Base-by-base conservation (phyloP, 2,113 vertebrate genomes). In the Chloroceryle aenea region DNA sequence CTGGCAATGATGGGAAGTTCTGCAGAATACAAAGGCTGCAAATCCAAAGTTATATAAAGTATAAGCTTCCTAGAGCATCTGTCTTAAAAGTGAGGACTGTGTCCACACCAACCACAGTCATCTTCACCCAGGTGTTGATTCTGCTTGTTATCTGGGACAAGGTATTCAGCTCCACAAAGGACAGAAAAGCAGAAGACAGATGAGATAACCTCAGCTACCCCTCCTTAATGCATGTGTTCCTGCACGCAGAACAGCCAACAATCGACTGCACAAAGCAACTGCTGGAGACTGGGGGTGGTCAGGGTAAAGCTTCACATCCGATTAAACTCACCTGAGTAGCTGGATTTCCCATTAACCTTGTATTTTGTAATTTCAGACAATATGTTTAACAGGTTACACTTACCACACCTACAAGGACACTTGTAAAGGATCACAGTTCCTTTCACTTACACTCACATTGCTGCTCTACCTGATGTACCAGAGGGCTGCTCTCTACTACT, bases 1-100 rank as follows among this genome's bases (percentile, higher is more conserved):
- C 76, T 89, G 85, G 55, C 50, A 90, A 26, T 2, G 22, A 74
- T 9, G 38, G 50, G 34, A 91, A 78, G n/a, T 68, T 30, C 52
- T 90, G 68, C 34, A 94, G 79, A 90, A 96, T 48, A 74, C 1
- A 4, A 95, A 90, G 61, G 85, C 62, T 85, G 59, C 58, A 85
- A 88, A 50, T 22, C 4, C 42, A 40, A 66, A 1, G 4, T 69
- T 61, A 72, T 30, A 62, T 1, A 7, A 85, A 76, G 21, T 19
- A 34, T 27, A 71, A 80, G n/a, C 15, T 84, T 88, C 29, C 55
- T 50, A 61, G 80, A 84, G 27, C 50, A 38, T 22, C 29, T 29
- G 12, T 47, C 29, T 74, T 74, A 68, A 69, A 68, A 14, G 14
- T 3, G 9, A 88, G 29, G 42, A 74, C 43, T 72, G 8, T 38